phyloP scores from a whole-genome alignment of 1,140 invertebrate genomes.

The Dufourea novaeangliae region DNA sequence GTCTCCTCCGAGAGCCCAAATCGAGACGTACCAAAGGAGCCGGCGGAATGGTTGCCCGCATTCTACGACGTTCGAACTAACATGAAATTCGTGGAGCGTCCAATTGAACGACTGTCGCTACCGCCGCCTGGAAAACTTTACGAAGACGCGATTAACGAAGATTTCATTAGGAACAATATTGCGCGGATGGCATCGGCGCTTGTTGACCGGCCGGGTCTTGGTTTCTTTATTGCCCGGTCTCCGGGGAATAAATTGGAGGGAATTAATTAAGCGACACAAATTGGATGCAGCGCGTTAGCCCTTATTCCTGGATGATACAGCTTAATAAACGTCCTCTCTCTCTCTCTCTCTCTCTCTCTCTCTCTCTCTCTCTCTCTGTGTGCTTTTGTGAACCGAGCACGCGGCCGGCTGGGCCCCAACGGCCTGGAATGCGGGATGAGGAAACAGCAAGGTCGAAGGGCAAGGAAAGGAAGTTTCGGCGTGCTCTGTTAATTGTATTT shows the following conservation, averaged over 20 bases:
- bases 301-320: conserved; percentile 77
- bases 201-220: conserved; percentile 63
- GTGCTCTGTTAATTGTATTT: conserved; percentile 27
- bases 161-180: conserved; percentile 75
- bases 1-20: too few species aligned
- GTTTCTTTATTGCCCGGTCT: conserved; percentile 69
- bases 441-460: neutral
- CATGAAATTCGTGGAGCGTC: conserved; percentile 49
- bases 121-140: conserved; percentile 51
- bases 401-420: neutral
- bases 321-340: conserved; percentile 76
- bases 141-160: conserved; percentile 72
- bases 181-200: conserved; percentile 67
- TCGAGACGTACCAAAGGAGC: neutral
- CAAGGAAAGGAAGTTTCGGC: conserved; percentile 11
- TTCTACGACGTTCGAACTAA: neutral
- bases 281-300: conserved; percentile 77
- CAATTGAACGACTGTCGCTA: conserved; percentile 43
- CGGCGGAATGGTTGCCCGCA: conserved; percentile 32
- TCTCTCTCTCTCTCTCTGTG: too few species aligned
- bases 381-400: conserved; percentile 40
- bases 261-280: conserved; percentile 77
- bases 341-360: too few species aligned
- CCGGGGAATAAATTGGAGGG: conserved; percentile 71
- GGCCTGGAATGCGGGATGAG: conserved; percentile 33